phyloP scores from a whole-genome alignment of 2,888 invertebrate species.

The Anthrax anthrax region DNA sequence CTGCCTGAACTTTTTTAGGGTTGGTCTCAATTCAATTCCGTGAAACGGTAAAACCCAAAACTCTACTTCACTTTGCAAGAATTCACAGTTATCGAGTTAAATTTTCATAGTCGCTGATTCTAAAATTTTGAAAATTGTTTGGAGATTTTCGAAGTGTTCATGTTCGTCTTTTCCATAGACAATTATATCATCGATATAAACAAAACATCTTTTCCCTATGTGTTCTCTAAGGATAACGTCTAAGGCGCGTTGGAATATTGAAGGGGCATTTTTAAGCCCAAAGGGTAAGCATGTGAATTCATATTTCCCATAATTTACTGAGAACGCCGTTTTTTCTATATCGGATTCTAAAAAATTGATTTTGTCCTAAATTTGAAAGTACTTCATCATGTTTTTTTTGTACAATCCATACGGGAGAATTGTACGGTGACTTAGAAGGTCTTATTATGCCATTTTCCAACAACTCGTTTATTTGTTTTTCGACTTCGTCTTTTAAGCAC shows the following conservation, averaged over 20 bases:
- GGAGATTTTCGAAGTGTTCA: not conserved
- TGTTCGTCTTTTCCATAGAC: not conserved
- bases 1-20: conserved; percentile 9
- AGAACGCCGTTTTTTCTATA: not conserved
- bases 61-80: not conserved
- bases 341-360: not conserved
- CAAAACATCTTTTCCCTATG: too few relatives aligned
- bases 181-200: conserved; percentile 3
- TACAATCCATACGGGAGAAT: too few relatives aligned
- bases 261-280: too few relatives aligned
- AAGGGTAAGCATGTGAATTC: not conserved
- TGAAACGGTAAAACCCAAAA: conserved; percentile 1
- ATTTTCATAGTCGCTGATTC: not conserved
- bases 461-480: too few relatives aligned
- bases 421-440: too few relatives aligned
- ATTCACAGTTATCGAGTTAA: not conserved
- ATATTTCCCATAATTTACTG: conserved; percentile 2
- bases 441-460: too few relatives aligned
- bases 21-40: conserved; percentile 9
- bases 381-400: conserved; percentile 4
- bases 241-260: conserved; percentile 2
- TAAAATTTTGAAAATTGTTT: too few relatives aligned
- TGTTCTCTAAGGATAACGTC: conserved; percentile 4
- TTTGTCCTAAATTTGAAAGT: not conserved
- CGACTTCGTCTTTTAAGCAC: too few relatives aligned